Base-by-base conservation (phyloP, 1,140 invertebrate species). In the Drosophila auraria region DNA sequence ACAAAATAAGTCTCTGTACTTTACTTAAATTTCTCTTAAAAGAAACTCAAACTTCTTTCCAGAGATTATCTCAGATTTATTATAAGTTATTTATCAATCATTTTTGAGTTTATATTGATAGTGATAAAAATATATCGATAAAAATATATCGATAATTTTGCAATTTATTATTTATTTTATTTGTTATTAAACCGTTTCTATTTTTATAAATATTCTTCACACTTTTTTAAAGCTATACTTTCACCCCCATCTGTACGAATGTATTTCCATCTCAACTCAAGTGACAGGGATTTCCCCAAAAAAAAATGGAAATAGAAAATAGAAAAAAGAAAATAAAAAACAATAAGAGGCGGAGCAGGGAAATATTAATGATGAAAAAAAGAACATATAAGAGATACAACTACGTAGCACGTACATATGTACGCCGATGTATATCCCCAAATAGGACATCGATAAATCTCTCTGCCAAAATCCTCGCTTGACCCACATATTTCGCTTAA, bases 381-480 rank as follows among this genome's bases (percentile, higher is more conserved):
- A 38, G 54, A 27, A 56, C 47, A 45, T 27, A 51, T 14, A 53
- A 14, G 63, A 53, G 27, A 64, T 49, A 66, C 11, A 2, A 20
- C 14, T n/a, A 38, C 33, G 30, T 53, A 30, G 27, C 6, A 30
- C 4, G 60, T 50, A 49, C 23, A 15, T 11, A 23, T 30, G 15
- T 27, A 33, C 30, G 17, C n/a, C 27, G 50, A 64, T 64, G 38
- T 57, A 27, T 68, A 71, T 47, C 63, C 54, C 54, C 45, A 45
- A 71, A 57, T 54, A 33, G 68, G 64, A 40, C 63, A 69, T 56
- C 50, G 42, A 71, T 71, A 73, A 73, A 73, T 73, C 56, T 73
- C 12, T 4, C 20, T 44, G 42, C 12, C 33, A 27, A 58, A 66
- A 70, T 20, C 38, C 15, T 44, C 38, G 68, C 54, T 53, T 73